Percentiles rank a stretch among this genome's conserved stretches.
Evolutionary conservation across 1,140 invertebrate genomes (phyloP).

Genomic region (Harpegnathos saltator): DNA sequence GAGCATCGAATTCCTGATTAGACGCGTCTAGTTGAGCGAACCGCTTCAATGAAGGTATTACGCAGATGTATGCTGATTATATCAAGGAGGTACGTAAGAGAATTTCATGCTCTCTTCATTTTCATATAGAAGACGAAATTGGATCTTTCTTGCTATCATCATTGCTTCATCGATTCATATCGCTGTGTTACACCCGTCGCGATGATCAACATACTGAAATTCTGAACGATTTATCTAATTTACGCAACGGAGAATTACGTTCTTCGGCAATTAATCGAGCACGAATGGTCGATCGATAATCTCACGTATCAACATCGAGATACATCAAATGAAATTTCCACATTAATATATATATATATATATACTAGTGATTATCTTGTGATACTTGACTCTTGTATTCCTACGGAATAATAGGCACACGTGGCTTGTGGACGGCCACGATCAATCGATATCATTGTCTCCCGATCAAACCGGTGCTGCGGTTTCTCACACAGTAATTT

Average conservation of each 20-base stretch:
- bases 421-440: neutral
- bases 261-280: neutral
- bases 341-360: neutral
- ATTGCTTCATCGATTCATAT: neutral
- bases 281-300: neutral
- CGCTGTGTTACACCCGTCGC: neutral
- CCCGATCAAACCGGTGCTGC: neutral
- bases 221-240: neutral
- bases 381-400: neutral
- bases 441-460: neutral
- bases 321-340: neutral
- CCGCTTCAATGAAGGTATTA: conserved; percentile 6
- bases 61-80: neutral
- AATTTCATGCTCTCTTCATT: neutral
- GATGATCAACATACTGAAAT: neutral
- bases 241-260: too few species aligned
- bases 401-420: neutral
- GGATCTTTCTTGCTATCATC: neutral
- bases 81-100: neutral
- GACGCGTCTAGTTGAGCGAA: conserved; percentile 8
- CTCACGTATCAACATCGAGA: neutral
- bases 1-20: conserved; percentile 16
- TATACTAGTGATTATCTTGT: conserved; percentile 10
- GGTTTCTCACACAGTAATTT: neutral
- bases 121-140: neutral